Evolutionary conservation across 2,797 vertebrate species (phyloP).

Genomic region (Sebastes minor): DNA sequence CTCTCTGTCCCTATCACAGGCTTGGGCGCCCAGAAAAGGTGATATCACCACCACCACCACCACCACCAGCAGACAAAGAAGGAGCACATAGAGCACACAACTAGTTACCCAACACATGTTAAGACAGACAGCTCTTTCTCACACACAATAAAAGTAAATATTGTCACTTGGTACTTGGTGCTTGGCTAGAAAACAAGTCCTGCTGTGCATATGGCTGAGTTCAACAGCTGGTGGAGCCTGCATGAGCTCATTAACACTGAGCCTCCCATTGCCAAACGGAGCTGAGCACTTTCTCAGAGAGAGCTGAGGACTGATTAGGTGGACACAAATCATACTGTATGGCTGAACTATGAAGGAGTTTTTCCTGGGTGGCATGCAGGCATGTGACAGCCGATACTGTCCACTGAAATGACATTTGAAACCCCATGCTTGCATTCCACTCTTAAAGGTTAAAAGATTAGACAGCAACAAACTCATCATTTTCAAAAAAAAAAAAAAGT

Average conservation of each 20-base stretch:
- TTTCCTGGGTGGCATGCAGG: not conserved
- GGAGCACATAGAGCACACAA: not conserved
- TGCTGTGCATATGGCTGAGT: slow-evolving; percentile 8
- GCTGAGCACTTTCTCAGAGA: slow-evolving; percentile 48
- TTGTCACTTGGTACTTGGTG: slow-evolving; percentile 1
- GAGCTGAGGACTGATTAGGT: slow-evolving; percentile 5
- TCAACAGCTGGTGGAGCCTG: slow-evolving; percentile 36
- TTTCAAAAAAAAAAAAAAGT: not conserved
- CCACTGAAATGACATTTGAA: not conserved
- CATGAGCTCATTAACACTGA: slow-evolving; percentile 49
- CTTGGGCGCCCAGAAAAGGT: slow-evolving; percentile 50
- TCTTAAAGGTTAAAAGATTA: not conserved
- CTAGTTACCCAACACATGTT: slow-evolving; percentile 4
- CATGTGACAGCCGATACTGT: slow-evolving; percentile 13
- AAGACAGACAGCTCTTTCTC: not conserved
- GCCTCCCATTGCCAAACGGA: slow-evolving; percentile 9
- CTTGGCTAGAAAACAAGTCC: slow-evolving; percentile 26
- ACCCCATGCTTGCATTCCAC: slow-evolving; percentile 1
- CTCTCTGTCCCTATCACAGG: slow-evolving; percentile 48
- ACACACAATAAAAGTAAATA: slow-evolving; percentile 38
- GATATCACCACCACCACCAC: slow-evolving; percentile 61
- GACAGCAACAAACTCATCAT: not conserved
- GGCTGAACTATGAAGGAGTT: not conserved
- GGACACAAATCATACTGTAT: not conserved
- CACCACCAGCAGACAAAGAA: slow-evolving; percentile 58